Conservation (phyloP, 2,113 vertebrate genomes). For the Sebastes fasciatus region DNA sequence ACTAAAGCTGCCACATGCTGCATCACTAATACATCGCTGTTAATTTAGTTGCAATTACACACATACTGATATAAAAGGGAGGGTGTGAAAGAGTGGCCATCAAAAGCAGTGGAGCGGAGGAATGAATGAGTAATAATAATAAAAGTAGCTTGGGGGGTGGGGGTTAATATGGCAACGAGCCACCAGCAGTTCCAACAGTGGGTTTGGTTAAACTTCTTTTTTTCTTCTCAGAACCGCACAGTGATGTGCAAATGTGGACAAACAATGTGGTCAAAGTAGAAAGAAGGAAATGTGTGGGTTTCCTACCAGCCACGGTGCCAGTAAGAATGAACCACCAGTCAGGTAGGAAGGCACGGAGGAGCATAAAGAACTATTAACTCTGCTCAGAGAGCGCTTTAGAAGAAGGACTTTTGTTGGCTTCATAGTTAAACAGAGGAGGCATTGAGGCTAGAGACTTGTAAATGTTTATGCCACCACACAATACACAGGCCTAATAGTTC, state of each 20-base stretch:
- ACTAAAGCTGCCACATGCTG: background rate
- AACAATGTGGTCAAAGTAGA: conserved; percentile 30
- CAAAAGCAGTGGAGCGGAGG: background rate
- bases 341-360: background rate
- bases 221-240: background rate
- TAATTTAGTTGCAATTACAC: conserved; percentile 10
- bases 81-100: conserved; percentile 5
- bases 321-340: background rate
- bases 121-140: conserved; percentile 29
- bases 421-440: conserved; percentile 43
- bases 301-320: background rate
- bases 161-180: background rate
- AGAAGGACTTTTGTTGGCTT: conserved; percentile 44
- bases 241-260: conserved; percentile 9
- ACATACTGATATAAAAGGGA: background rate
- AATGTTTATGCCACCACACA: conserved; percentile 61
- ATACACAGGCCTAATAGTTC: conserved; percentile 43
- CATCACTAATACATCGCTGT: conserved; percentile 1
- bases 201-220: background rate
- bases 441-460: conserved; percentile 49
- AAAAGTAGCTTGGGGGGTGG: background rate
- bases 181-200: background rate
- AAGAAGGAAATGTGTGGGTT: conserved; percentile 30
- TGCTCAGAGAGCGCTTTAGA: conserved; percentile 27
- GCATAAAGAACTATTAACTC: background rate